These are phyloP conservation scores for Tinamus guttatus DNA, from an alignment of 2,113 vertebrate species.

Conservation along the genomic window DNA sequence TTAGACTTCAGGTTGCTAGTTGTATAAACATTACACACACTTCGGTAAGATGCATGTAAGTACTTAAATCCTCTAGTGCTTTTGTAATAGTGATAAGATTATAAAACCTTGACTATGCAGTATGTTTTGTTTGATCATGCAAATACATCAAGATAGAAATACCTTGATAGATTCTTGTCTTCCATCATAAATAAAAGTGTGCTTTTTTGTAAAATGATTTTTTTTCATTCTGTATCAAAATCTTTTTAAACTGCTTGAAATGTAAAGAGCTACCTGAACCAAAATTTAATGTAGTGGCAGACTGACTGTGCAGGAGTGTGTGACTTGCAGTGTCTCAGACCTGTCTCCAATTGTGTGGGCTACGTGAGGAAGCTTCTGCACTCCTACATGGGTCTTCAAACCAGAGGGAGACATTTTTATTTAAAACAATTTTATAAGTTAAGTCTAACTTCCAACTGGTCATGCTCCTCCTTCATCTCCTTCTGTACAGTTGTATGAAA, in stretches of 20 bases:
- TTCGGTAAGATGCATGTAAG: not conserved
- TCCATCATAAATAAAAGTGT: not conserved
- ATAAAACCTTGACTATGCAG: not conserved
- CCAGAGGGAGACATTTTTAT: not conserved
- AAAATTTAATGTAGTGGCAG: not conserved
- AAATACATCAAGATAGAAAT: not conserved
- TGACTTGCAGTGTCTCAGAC: not conserved
- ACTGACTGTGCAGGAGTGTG: not conserved
- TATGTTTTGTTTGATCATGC: not conserved
- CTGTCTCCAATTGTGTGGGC: not conserved
- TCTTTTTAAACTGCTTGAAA: not conserved
- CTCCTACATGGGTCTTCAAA: not conserved
- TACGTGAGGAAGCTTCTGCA: not conserved
- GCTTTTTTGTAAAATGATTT: not conserved
- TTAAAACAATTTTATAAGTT: not conserved
- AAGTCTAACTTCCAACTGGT: not conserved
- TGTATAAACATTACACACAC: not conserved
- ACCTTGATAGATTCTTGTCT: not conserved
- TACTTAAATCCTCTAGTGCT: not conserved
- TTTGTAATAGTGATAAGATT: not conserved
- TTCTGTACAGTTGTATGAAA: not conserved
- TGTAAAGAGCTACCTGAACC: not conserved
- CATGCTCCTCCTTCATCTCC: accelerated
- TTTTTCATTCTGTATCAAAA: not conserved
- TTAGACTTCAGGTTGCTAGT: not conserved